Conservation (phyloP, 2,888 invertebrate genomes). For the Exephanes ischioxanthus region DNA sequence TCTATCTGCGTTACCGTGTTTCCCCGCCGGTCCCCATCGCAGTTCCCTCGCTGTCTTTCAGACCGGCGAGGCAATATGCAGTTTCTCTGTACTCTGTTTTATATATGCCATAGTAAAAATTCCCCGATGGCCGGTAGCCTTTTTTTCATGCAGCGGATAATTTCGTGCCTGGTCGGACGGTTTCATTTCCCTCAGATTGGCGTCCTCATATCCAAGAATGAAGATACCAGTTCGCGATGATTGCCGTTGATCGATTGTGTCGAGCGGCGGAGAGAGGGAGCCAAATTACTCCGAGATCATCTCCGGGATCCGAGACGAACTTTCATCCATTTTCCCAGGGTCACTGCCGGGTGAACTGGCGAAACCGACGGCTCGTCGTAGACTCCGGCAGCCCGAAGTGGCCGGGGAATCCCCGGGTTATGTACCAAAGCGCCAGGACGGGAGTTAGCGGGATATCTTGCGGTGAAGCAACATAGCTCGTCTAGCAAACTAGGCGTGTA, state of each 20-base stretch:
- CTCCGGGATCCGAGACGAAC: constrained; percentile 24
- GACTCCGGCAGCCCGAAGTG: constrained; percentile 53
- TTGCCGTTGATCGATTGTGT: not conserved
- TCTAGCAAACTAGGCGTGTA: constrained; percentile 76
- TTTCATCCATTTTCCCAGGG: constrained; percentile 56
- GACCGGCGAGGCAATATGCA: constrained; percentile 26
- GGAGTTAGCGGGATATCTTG: constrained; percentile 58
- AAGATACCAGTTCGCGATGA: not conserved
- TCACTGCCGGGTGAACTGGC: constrained; percentile 23
- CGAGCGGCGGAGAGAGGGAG: not conserved
- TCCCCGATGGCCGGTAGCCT: constrained; percentile 22
- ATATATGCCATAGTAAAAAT: constrained; percentile 73
- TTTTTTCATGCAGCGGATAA: not conserved
- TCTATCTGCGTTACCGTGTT: not conserved
- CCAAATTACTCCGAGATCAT: constrained; percentile 15
- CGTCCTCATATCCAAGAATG: not conserved
- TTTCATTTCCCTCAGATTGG: not conserved
- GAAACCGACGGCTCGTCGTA: constrained; percentile 32
- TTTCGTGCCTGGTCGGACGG: not conserved
- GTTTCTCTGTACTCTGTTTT: constrained; percentile 67
- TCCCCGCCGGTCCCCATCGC: not conserved
- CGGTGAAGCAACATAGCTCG: constrained; percentile 64
- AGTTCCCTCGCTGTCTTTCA: not conserved
- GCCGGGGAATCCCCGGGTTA: constrained; percentile 41
- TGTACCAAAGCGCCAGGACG: constrained; percentile 45